Evolutionary conservation across 2,888 invertebrate genomes (phyloP), one percentile per base, ranked within the genome.

Genomic region (Melieria crassipennis): DNA sequence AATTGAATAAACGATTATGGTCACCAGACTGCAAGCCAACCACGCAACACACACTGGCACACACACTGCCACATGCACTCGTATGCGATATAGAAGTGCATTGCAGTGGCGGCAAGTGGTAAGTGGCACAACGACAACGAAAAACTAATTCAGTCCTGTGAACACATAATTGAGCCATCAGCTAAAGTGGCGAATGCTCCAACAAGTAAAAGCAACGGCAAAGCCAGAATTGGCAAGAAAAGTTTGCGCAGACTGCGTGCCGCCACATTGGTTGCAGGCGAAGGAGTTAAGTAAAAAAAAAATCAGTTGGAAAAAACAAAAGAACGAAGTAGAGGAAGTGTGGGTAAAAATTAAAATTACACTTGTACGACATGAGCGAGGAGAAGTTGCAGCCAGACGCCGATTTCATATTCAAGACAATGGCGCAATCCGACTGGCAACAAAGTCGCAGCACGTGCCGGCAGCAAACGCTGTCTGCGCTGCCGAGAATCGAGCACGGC

Each of bases 141-240:
- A 60, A 73, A 72, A 73, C 75, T 75, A 73, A 75, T 75, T 73
- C 69, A 75, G 72, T 74, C 71, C 58, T 73, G 66, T 70, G 69
- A 72, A 72, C 70, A 73, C 72, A 70, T 75, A 75, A 73, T 75
- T 75, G 73, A 73, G 73, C 73, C 64, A 73, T 75, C 72, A 72
- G 58, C 61, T 52, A 66, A 65, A 75, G 73, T 72, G 75, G 72
- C 64, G 62, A 72, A 74, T 69, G 66, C 73, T 73, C 69, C 56
- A 61, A 73, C 61, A 13, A 69, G 69, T 67, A 52, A 64, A 61
- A 66, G 65, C 48, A 30, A 30, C 30, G 3, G 30, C 30, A 30
- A 30, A 30, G 30, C 30, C 30, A 30, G 30, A 30, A 30, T 30
- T 30, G 30, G 30, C 30, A 30, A 30, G 30, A 30, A 30, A 30